A percentile compares a stretch with the other conserved stretches of the same genome.
These are phyloP conservation scores for Prolemur simus DNA, from an alignment of 2,113 vertebrate genomes.

Conservation along the genomic window DNA sequence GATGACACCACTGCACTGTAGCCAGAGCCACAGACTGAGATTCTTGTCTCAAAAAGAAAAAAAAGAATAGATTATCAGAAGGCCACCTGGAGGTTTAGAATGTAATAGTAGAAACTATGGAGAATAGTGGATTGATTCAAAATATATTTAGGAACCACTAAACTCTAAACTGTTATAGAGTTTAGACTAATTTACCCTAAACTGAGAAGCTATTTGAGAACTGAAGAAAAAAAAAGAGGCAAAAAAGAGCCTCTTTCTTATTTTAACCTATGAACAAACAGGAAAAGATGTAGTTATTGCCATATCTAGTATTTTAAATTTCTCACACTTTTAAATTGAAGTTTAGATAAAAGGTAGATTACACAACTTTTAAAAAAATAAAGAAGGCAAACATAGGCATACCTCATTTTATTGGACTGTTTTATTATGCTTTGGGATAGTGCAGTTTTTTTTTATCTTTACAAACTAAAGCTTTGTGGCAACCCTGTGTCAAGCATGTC, in stretches of 20 bases:
- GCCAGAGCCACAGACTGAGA: too few species aligned
- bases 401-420: background rate
- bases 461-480: background rate
- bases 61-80: background rate
- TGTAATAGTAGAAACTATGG: background rate
- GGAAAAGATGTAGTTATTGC: background rate
- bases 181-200: background rate
- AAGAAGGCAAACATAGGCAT: background rate
- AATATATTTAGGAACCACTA: background rate
- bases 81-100: background rate
- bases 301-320: background rate
- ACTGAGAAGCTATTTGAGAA: constrained; percentile 19
- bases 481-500: background rate
- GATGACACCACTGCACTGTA: too few species aligned
- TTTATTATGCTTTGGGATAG: background rate
- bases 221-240: background rate
- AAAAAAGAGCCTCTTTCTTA: background rate
- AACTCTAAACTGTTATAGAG: background rate
- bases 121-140: background rate
- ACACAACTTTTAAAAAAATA: constrained; percentile 30
- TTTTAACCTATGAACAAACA: constrained; percentile 6
- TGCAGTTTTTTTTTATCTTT: background rate
- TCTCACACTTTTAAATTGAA: constrained; percentile 26
- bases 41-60: too few species aligned
- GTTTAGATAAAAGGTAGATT: background rate